Evolutionary conservation across 2,113 vertebrate species (phyloP).

Genomic region (Amphilophus citrinellus): DNA sequence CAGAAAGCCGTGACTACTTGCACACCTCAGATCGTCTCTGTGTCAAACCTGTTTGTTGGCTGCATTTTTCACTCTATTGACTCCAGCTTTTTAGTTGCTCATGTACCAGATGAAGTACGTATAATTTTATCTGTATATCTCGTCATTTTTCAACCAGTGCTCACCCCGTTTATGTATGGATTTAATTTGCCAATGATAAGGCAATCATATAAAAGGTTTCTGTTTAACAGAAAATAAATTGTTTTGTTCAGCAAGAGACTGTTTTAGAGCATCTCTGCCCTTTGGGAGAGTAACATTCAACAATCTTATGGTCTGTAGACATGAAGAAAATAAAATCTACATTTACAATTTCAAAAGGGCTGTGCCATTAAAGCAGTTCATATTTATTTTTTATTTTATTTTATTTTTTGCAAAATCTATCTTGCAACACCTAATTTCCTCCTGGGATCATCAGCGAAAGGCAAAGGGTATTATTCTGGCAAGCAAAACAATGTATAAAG

Average conservation of each 20-base stretch:
- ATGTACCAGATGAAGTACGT: accelerated
- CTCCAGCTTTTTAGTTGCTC: background rate
- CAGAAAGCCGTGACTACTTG: background rate
- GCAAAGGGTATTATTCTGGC: background rate
- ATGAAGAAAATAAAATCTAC: background rate
- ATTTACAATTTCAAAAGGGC: background rate
- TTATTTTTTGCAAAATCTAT: too few species aligned
- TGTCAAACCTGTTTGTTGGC: background rate
- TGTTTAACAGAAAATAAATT: background rate
- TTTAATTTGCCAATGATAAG: background rate
- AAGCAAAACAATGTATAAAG: background rate
- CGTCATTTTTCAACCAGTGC: background rate
- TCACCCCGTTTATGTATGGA: background rate
- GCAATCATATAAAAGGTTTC: conserved; percentile 1
- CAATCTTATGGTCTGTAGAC: background rate
- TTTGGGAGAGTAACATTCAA: background rate
- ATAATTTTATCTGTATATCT: background rate
- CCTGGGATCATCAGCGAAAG: too few species aligned
- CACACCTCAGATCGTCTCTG: background rate
- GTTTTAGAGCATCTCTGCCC: background rate
- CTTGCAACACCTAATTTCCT: too few species aligned
- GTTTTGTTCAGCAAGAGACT: background rate
- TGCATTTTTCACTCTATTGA: background rate
- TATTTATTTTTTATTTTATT: too few species aligned
- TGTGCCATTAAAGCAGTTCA: accelerated